Evolutionary conservation across 2,888 invertebrate species (phyloP), one percentile per base, ranked within the genome.

Genomic region (Mellilla xanthometata): DNA sequence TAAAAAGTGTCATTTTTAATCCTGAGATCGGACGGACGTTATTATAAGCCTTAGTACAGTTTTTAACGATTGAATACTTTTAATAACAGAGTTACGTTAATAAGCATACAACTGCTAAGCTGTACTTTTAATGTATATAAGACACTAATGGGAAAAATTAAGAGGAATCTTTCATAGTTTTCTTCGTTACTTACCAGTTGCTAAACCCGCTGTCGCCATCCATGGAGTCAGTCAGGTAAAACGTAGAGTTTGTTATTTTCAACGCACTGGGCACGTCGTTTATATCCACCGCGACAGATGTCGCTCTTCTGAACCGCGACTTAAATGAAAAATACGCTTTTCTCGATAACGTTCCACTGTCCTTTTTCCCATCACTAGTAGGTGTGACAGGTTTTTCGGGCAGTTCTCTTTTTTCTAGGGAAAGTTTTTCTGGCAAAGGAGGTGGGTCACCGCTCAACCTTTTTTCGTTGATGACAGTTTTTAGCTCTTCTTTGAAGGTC

Each of bases 191-290:
- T 78, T 65, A 90, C 90, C 90, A 86, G 57, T 90, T 85, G 56
- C 89, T 91, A 59, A 92, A 92, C 22, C 92, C 92, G 1, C 92
- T 92, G 65, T 93, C 93, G 1, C 92, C 89, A 60, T 93, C 92
- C 59, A 92, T 91, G 0, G 93, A 91, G 54, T 94, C 93, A 34
- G 93, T 93, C 58, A 94, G 74, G 65, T 95, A 95, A 73, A 95
- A 95, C 0, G 94, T 94, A 34, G 94, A 94, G 54, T 93, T 92
- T 0, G 93, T 91, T 31, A 91, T 88, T 58, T 90, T 90, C 41
- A 92, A 59, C 1, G 91, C 85, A 52, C 89, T 89, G 0, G 91
- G 90, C 27, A 91, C 79, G n/a, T 91, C 91, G 31, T 90, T 89
- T 12, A 90, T 83, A 50, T 91, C 91, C 10, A 91, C 81, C 1